Base-by-base conservation (phyloP, 35 echinoderm and acorn worm species). In the Amphiura filiformis region DNA sequence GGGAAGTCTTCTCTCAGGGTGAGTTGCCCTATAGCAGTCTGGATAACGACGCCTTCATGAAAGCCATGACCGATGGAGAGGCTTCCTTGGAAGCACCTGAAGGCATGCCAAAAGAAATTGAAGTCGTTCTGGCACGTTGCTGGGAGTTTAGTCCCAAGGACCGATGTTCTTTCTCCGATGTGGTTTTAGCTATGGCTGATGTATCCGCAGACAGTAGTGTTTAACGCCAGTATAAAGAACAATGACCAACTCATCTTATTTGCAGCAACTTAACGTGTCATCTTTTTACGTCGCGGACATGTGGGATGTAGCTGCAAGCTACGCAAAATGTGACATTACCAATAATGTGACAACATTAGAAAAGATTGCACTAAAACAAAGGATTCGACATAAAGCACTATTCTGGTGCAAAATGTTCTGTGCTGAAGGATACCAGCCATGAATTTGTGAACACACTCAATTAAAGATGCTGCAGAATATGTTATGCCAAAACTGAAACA, bases 1-100 rank as follows among this genome's bases (percentile, higher is more conserved):
- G 96, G 96, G 96, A 98, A 57, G 93, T 98, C 0, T 98, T 98
- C 80, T 84, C 91, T 34, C 89, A 92, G 75, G 96, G 92, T 13
- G 64, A 87, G 33, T 39, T 94, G 78, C 96, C 96, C 31, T 94
- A 92, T 78, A 78, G 40, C 13, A 80, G 87, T 52, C 75, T 86
- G 82, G 93, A 92, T 49, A 90, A 98, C 75, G 96, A 98, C 22
- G 87, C 76, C 35, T 83, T 94, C 32, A 90, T 98, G 93, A 89
- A 90, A 80, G 96, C 92, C 35, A 88, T 98, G 39, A 79, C 94
- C 32, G 90, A 94, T 26, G 96, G 92, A 30, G 87, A 92, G 18
- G 39, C 92, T 34, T 89, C 56, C 36, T 57, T 98, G 87, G 82
- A 91, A 38, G 92, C 87, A 33, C 96, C 92, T 23, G 34, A 77